Evolutionary conservation across 2,797 vertebrate genomes (phyloP).

Genomic region (Cirrhinus mrigala): DNA sequence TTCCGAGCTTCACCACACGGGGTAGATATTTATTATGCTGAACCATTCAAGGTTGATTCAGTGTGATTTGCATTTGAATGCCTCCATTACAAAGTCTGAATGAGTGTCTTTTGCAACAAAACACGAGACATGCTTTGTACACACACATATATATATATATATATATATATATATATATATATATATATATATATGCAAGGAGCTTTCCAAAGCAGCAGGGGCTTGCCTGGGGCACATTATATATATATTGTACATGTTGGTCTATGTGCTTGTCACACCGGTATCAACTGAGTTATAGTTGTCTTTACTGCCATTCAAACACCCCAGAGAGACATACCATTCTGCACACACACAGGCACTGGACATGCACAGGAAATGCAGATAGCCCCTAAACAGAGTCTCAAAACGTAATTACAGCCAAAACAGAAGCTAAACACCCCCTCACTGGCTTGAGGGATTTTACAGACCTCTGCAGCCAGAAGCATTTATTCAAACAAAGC

Average conservation of each 20-base stretch:
- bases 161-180: too few relatives aligned
- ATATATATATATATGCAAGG: too few relatives aligned
- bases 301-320: conserved; percentile 1
- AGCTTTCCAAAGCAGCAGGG: too few relatives aligned
- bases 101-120: not conserved
- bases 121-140: not conserved
- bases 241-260: not conserved
- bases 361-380: conserved; percentile 25
- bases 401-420: conserved; percentile 51
- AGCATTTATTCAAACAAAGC: conserved; percentile 35
- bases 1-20: not conserved
- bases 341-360: not conserved
- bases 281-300: conserved; percentile 33
- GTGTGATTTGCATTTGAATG: conserved; percentile 35
- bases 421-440: conserved; percentile 27
- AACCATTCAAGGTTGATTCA: not conserved
- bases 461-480: conserved; percentile 19
- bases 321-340: not conserved
- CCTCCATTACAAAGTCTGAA: not conserved
- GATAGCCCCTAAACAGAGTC: conserved; percentile 10
- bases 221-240: too few relatives aligned
- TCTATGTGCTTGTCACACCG: conserved; percentile 26
- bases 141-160: too few relatives aligned
- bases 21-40: conserved; percentile 8
- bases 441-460: conserved; percentile 10